Percentiles rank a stretch among this genome's conserved stretches.
These are phyloP conservation scores for Littorina saxatilis DNA, from an alignment of 1,140 invertebrate genomes.

Conservation along the genomic window DNA sequence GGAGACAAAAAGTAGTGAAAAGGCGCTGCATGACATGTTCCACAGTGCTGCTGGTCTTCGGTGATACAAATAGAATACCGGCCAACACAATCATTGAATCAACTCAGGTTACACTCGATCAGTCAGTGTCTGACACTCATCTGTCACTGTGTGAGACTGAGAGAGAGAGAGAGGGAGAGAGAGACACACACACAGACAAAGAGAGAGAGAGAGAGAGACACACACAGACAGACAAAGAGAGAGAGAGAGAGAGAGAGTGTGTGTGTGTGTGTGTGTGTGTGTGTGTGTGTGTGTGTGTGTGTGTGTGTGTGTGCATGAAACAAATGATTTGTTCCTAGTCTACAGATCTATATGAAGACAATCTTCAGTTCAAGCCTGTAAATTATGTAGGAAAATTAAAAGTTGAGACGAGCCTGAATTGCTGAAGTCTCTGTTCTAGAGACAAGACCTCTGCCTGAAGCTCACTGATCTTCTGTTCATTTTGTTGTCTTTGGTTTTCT, in stretches of 20 bases:
- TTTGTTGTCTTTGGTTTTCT: not conserved
- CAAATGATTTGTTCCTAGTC: not conserved
- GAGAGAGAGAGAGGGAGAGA: not conserved
- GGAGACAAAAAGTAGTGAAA: too few species aligned
- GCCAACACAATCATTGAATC: too few species aligned
- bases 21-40: too few species aligned
- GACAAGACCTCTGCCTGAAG: slow-evolving; percentile 5
- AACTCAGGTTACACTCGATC: too few species aligned
- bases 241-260: not conserved
- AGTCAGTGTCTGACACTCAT: too few species aligned
- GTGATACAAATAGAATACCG: too few species aligned
- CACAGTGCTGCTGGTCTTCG: too few species aligned
- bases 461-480: slow-evolving; percentile 5
- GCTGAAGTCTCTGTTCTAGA: slow-evolving; percentile 1
- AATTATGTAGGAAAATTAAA: not conserved
- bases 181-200: too few species aligned
- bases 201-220: not conserved
- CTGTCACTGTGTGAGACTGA: too few species aligned
- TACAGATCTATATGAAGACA: too few species aligned
- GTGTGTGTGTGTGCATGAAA: not conserved
- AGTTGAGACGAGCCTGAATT: slow-evolving; percentile 3
- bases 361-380: not conserved
- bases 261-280: slow-evolving; percentile 17
- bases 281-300: not conserved
- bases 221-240: not conserved